Evolutionary conservation across 2,888 invertebrate species (phyloP), one percentile per base, ranked within the genome.

Genomic region (Troglohyphantes excavatus): DNA sequence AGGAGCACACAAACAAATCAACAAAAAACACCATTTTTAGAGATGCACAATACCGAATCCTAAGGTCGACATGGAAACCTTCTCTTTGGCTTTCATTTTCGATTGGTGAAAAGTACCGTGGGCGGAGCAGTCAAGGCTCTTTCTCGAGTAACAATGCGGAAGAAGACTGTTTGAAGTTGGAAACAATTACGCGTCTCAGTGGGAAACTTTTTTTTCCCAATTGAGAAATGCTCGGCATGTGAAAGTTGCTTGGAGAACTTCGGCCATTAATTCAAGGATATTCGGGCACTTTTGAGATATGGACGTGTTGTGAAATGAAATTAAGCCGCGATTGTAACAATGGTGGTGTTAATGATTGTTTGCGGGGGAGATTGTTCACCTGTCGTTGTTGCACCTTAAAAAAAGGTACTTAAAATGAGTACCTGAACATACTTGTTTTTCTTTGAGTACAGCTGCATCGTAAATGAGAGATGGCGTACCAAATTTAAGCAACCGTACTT

Each of bases 151-250:
- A 86, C 78, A 86, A 86, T 86, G 61, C 85, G 61, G 68, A 76
- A 70, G 61, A 53, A 13, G 5, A 26, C 19, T 23, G 27, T 73
- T 27, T 29, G 26, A n/a, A 33, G 82, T 29, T 76, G 67, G 75
- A 86, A 76, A 86, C 68, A 86, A 86, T 78, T 86, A 86, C 23
- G 27, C 29, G 26, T 85, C 43, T 68, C 76, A 78, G 76, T 78
- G 85, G 76, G 85, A 76, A 78, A 53, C 13, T 27, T 59, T 86
- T 29, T 65, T 81, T 19, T 19, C 3, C 33, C 17, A 21, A 26
- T 73, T 73, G 65, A 17, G 83, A 73, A 73, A 82, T 46, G 70
- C 11, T 13, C 27, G 21, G 33, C 29, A 59, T 61, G 59, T 29
- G 75, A 75, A 59, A 75, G 29, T 33, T 75, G 29, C 43, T 61